Base-by-base conservation (phyloP, 2,113 vertebrate genomes). In the Mormoops blainvillei region DNA sequence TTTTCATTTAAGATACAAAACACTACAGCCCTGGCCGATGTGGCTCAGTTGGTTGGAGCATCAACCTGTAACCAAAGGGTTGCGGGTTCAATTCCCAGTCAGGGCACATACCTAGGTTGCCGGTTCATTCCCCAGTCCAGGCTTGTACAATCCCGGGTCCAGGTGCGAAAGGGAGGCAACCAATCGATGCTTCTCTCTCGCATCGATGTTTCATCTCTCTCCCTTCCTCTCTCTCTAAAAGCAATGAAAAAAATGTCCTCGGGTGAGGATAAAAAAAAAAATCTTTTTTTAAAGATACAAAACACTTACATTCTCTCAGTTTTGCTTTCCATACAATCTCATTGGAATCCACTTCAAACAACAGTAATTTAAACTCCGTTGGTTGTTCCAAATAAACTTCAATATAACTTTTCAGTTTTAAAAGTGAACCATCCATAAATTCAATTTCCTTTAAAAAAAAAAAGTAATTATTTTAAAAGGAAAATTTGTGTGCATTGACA, bases 341-440 rank as follows among this genome's bases (percentile, higher is more conserved):
- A 0, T 98, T 98, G 0, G 99, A 99, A 74, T 99, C 98, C 7
- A 94, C 97, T 90, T 99, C 99, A 13, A 98, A 95, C 67, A 99
- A 97, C 91, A 98, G 98, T 94, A 99, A 89, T 90, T 98, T 99
- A 96, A 99, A 99, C 28, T 99, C 99, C 19, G 99, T 98, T 0
- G 98, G 98, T 73, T 99, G 98, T 97, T 99, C 99, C 94, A 99
- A 98, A 92, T 99, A 99, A 13, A 98, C 99, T 89, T 99, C 99
- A 70, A 99, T 99, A 96, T 99, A 99, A 86, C 98, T 99, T 96
- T 99, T 99, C 67, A 99, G 97, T 93, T 98, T 99, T 90, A 98
- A 4, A 24, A 95, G 52, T 26, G 99, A 98, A 56, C 98, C 2
- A 73, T 99, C 92, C 95, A 98, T 24, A 98, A 99, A 99, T 80